Evolutionary conservation across 2,888 invertebrate species (phyloP), one percentile per base, ranked within the genome.

Genomic region (Eurytoma adleriae): DNA sequence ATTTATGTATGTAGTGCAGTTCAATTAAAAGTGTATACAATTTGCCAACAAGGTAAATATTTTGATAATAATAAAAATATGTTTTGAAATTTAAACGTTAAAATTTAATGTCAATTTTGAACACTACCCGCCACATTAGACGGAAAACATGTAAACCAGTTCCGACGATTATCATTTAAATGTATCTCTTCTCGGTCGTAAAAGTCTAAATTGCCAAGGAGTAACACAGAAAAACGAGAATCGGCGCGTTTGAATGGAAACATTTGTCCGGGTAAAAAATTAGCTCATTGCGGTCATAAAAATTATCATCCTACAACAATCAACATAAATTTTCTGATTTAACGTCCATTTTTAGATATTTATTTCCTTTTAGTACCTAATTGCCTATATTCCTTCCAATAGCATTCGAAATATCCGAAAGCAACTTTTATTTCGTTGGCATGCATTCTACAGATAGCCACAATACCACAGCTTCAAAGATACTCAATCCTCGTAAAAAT

Each of bases 211-310:
- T 79, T 56, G 67, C 72, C 24, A 54, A 50, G 24, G 20, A 30
- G 50, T 61, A 68, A 59, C 16, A 71, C 71, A 62, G 59, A 67
- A 7, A 30, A 62, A 59, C 40, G 70, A 48, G 40, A 54, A 78
- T 73, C 66, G 62, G 20, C 12, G 20, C 64, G 56, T 64, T 64
- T 59, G 64, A 77, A 61, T 64, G 50, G 50, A 62, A 64, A 62
- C 62, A 52, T 71, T 68, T 61, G 27, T 62, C 56, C 54, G 57
- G 57, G 52, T 48, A 61, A 73, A 61, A 71, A 68, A 57, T 77
- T 40, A n/a, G 62, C 54, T 62, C 52, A 59, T 48, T 69, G 48
- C 24, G 1, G 82, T 85, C 80, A 83, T 86, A 89, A 89, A 89
- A 88, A 87, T 88, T 86, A 84, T 68, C 24, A 48, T 30, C 24